Percentiles rank a stretch among this genome's conserved stretches.
These are phyloP conservation scores for Ditula angustiorana DNA, from an alignment of 2,888 invertebrate genomes.

Conservation along the genomic window DNA sequence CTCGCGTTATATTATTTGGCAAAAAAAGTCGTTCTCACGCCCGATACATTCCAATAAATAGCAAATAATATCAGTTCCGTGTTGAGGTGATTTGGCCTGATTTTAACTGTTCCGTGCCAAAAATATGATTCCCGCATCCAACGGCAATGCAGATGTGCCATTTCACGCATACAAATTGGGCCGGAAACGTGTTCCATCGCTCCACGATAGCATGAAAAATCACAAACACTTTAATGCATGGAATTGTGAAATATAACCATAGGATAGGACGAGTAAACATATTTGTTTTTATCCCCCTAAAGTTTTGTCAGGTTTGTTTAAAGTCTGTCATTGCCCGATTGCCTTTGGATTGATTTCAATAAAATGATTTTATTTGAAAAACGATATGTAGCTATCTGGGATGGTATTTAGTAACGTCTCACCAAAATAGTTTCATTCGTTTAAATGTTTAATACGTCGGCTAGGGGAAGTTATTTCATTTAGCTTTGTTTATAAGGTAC, in stretches of 20 bases:
- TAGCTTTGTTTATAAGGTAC: too few species aligned
- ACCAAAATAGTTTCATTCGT: too few species aligned
- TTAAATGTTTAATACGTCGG: too few species aligned
- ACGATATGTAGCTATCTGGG: too few species aligned
- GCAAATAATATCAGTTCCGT: conserved; percentile 42
- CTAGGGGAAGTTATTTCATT: too few species aligned
- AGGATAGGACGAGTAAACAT: too few species aligned
- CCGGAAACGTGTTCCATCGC: conserved; percentile 44
- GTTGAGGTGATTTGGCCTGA: conserved; percentile 55
- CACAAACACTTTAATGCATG: conserved; percentile 15
- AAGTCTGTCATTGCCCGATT: too few species aligned
- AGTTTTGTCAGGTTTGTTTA: too few species aligned
- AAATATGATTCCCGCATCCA: conserved; percentile 66
- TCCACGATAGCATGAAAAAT: conserved; percentile 13
- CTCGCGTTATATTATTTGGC: background rate
- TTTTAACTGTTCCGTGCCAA: conserved; percentile 68
- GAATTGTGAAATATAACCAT: conserved; percentile 1
- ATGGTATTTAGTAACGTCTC: too few species aligned
- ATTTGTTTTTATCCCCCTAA: too few species aligned
- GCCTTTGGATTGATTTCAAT: too few species aligned
- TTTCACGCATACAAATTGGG: conserved; percentile 71
- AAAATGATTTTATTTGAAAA: too few species aligned
- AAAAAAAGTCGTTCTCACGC: background rate
- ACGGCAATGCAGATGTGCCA: conserved; percentile 78
- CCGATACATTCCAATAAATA: conserved; percentile 24